Evolutionary conservation across 2,797 vertebrate genomes (phyloP).

Genomic region (Cheirogaleus major): DNA sequence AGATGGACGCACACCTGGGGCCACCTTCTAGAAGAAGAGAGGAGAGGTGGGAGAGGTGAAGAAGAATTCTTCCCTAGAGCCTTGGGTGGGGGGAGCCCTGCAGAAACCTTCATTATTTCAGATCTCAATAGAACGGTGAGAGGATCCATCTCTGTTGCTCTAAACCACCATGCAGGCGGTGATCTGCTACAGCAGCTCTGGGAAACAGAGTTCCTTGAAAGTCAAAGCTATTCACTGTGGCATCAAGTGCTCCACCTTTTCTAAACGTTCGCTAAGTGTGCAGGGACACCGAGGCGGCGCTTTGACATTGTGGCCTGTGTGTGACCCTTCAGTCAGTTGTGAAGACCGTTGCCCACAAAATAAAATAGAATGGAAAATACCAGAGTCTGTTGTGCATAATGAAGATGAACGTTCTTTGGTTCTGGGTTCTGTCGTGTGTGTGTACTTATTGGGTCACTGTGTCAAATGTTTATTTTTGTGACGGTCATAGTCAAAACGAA

Average conservation of each 20-base stretch:
- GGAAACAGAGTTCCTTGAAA: not conserved
- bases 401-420: not conserved
- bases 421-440: not conserved
- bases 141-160: not conserved
- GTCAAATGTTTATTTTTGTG: not conserved
- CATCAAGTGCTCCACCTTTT: not conserved
- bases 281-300: constrained; percentile 16
- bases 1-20: not conserved
- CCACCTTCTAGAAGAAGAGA: not conserved
- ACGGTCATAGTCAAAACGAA: not conserved
- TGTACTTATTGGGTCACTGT: not conserved
- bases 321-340: not conserved
- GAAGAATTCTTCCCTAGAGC: not conserved
- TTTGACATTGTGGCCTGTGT: not conserved
- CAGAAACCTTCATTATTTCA: not conserved
- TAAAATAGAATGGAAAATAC: not conserved
- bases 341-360: not conserved
- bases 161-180: not conserved
- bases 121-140: not conserved
- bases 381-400: not conserved
- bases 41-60: not conserved
- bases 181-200: not conserved
- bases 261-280: not conserved
- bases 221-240: not conserved
- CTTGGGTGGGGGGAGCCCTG: not conserved